phyloP scores from a whole-genome alignment of 2,888 invertebrate genomes.

The Drosophila picticornis region DNA sequence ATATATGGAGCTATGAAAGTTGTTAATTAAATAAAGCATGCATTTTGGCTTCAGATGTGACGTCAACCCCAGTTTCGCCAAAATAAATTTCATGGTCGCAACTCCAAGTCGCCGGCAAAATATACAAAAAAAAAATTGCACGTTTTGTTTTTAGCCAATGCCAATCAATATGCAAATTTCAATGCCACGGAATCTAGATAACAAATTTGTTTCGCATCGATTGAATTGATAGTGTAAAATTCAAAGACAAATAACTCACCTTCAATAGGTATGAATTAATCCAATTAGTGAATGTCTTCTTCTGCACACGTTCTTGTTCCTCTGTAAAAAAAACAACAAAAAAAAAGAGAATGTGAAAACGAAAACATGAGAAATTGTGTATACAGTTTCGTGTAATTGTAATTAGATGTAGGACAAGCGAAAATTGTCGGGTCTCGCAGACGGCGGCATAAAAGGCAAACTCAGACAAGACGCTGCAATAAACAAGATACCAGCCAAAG shows the following conservation, averaged over 20 bases:
- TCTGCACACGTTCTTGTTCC: constrained; percentile 99
- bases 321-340: constrained; percentile 89
- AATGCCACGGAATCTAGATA: constrained; percentile 61
- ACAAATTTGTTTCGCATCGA: constrained; percentile 59
- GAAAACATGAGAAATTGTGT: constrained; percentile 52
- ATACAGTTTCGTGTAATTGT: constrained; percentile 44
- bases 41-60: not conserved
- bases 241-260: constrained; percentile 87
- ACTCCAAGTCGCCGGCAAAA: not conserved
- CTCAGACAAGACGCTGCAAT: constrained; percentile 7
- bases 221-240: constrained; percentile 34
- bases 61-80: not conserved
- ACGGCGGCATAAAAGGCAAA: constrained; percentile 37
- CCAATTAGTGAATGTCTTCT: constrained; percentile 99
- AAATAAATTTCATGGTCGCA: constrained; percentile 16
- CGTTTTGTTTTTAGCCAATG: constrained; percentile 45
- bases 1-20: not conserved
- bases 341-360: constrained; percentile 30
- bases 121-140: constrained; percentile 35
- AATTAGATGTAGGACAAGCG: constrained; percentile 60
- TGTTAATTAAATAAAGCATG: constrained; percentile 19
- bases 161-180: constrained; percentile 71
- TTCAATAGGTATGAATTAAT: constrained; percentile 98
- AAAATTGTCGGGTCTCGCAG: constrained; percentile 5
- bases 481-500: constrained; percentile 54